Conservation (phyloP, 2,797 vertebrate species). For the Eulemur albifrons region DNA sequence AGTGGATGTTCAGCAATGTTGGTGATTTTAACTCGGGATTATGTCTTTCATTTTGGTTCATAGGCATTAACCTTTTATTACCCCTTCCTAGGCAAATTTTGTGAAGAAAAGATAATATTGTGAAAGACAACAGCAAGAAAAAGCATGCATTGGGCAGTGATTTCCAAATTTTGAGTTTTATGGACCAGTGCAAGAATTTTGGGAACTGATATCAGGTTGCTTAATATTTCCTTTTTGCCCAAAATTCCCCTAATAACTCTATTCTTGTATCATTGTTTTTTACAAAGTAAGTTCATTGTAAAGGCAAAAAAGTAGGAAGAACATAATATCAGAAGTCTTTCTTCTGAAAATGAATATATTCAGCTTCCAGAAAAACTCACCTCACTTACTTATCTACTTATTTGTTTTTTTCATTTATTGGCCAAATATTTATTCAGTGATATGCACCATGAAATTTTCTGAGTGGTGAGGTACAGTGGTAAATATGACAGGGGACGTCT, state of each 20-base stretch:
- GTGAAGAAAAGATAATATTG: neutral
- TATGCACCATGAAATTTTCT: neutral
- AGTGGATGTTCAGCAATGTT: neutral
- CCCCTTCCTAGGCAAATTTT: neutral
- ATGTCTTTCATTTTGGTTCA: conserved; percentile 9
- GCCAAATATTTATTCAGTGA: neutral
- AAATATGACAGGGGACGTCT: neutral
- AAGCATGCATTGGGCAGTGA: neutral
- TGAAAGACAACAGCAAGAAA: conserved; percentile 26
- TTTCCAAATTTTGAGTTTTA: conserved; percentile 43
- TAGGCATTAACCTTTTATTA: neutral
- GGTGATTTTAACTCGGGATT: neutral
- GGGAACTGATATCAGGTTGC: neutral
- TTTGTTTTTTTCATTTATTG: neutral
- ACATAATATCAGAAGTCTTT: neutral
- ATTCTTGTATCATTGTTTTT: neutral
- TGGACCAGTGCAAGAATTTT: neutral
- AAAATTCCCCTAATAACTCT: neutral
- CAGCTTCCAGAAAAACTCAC: neutral
- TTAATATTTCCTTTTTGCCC: neutral
- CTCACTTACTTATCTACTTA: neutral
- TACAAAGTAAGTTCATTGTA: neutral
- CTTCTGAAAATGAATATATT: conserved; percentile 38
- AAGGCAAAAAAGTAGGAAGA: neutral
- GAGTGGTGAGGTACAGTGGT: neutral